Evolutionary conservation across 2,113 vertebrate genomes (phyloP), one percentile per base, ranked within the genome.

Genomic region (Oostethus manadensis): DNA sequence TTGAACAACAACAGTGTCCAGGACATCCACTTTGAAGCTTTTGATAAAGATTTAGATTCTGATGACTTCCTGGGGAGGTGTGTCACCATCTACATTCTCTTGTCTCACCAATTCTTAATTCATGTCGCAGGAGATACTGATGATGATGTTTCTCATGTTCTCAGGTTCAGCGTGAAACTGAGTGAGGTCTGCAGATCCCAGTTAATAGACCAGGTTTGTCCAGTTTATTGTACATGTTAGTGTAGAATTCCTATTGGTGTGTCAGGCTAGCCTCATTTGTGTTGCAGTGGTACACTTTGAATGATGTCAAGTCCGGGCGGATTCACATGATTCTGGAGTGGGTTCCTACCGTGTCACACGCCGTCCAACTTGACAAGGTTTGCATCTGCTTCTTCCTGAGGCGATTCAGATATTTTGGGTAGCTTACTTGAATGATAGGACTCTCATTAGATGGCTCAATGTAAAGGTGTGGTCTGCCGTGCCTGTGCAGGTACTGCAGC

Each of bases 41-140:
- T 89, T 63, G 94, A 97, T 77, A 97, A 97, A 69, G 94, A 96
- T 72, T 63, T 97, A 14, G 93, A 96, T 66, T 88, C 91, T 56
- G 94, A 97, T 38, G 94, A 97, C 74, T 94, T 94, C 82, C 81
- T 97, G 9, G 94, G 94, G 74, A 91, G 94, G 93, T 96, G 73
- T 73, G 17, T 51, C 21, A 5, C 18, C 0, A 9, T 46, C 29
- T 14, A 13, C 2, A 2, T 14, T 42, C 33, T 53, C 15, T 9
- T 54, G 1, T 49, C 67, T 58, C 48, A 64, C 66, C 6, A 57
- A 3, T 22, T 33, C 5, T 5, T 33, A 2, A 26, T 26, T 62
- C 2, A 43, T 44, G 17, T 18, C 26, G 6, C 22, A 11, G 29
- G 38, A 6, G n/a, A 4, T 35, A 53, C n/a, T 53, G 29, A 11